phyloP scores from a whole-genome alignment of 2,113 vertebrate genomes.

The Onychostruthus taczanowskii region DNA sequence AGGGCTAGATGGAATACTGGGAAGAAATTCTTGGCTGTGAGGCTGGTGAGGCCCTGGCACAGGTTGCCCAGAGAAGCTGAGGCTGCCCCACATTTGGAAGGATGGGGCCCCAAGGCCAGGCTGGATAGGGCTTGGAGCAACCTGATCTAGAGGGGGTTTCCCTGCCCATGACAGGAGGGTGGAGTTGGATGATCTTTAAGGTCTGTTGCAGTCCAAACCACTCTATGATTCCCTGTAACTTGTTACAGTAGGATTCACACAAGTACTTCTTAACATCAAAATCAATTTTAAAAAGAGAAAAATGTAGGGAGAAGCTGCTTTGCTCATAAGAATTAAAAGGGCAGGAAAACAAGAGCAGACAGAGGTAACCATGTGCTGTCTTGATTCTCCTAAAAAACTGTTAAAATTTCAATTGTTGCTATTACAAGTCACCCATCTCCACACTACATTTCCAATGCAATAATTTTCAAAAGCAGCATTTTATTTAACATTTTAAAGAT shows the following conservation, averaged over 20 bases:
- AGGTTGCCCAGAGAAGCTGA: background rate
- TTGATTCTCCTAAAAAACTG: background rate
- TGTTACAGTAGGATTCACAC: background rate
- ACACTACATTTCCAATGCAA: background rate
- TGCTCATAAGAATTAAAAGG: background rate
- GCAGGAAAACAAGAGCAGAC: background rate
- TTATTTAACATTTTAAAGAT: background rate
- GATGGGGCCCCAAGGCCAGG: background rate
- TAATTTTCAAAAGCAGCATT: background rate
- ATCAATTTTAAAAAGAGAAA: background rate
- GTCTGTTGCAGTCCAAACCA: background rate
- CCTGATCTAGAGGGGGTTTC: too few relatives aligned
- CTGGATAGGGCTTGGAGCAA: background rate
- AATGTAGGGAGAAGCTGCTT: background rate
- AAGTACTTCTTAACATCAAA: background rate
- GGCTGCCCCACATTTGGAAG: background rate
- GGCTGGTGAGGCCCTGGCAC: background rate
- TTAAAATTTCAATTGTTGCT: background rate
- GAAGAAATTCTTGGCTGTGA: background rate
- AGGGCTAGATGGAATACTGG: background rate
- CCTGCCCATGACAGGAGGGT: background rate
- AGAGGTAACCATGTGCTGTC: background rate
- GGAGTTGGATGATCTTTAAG: background rate
- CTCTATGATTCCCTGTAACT: background rate
- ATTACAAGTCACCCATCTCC: background rate